Conservation (phyloP, 1,140 invertebrate species). For the Sycobia sp. region DNA sequence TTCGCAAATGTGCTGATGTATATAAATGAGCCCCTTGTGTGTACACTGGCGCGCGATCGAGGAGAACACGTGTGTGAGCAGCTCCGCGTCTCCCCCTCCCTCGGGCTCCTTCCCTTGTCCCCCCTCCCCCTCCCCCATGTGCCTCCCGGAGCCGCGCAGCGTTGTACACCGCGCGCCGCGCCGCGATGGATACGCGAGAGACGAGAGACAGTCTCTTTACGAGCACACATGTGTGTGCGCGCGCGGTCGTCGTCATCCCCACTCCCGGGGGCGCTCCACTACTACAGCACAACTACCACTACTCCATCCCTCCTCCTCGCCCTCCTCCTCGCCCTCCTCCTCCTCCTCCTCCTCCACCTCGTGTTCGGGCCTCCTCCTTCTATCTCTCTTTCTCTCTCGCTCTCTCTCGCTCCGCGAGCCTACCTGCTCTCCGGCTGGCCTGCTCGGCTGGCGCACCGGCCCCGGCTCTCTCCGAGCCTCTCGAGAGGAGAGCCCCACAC, state of each 20-base stretch:
- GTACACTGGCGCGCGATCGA: neutral
- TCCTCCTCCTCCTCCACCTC: conserved; percentile 2
- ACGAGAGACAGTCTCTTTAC: neutral
- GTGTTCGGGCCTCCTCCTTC: neutral
- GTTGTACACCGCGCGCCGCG: no score
- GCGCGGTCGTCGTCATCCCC: no score
- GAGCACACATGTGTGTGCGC: neutral
- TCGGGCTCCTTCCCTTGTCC: neutral
- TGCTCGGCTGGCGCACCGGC: neutral
- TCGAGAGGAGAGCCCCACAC: conserved; percentile 46
- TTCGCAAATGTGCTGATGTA: conserved; percentile 6
- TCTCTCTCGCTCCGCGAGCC: conserved; percentile 23
- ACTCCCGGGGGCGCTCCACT: neutral
- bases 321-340: neutral
- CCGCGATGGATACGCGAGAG: neutral
- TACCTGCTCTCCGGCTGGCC: conserved; percentile 19
- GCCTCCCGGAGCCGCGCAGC: neutral
- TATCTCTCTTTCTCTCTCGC: conserved; percentile 17
- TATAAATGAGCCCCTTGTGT: conserved; percentile 4
- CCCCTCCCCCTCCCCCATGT: neutral
- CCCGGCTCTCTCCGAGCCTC: conserved; percentile 24
- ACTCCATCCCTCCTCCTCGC: conserved; percentile 8
- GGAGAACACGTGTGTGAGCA: conserved; percentile 4
- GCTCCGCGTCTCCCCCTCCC: neutral
- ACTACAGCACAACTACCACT: no score